A percentile compares a stretch with the other conserved stretches of the same genome.
Evolutionary conservation across 92 coral and sea anemone genomes (phyloP).

Genomic region (Porites evermanni): DNA sequence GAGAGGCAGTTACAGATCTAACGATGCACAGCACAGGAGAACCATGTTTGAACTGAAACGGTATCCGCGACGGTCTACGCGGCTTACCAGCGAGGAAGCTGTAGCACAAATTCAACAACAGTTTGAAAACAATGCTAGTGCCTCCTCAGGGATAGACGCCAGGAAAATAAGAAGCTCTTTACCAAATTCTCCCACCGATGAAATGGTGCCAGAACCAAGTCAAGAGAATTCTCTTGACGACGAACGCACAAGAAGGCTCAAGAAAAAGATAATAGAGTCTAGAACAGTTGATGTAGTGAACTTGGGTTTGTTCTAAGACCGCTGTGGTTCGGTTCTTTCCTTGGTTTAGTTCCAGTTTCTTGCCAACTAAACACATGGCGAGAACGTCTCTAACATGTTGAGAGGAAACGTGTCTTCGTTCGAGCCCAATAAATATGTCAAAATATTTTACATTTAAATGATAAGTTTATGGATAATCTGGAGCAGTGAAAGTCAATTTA

Average conservation of each 20-base stretch:
- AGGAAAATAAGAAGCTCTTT: constrained; percentile 58
- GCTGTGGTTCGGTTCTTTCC: too few relatives aligned
- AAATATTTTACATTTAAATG: too few relatives aligned
- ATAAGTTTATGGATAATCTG: too few relatives aligned
- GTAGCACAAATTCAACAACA: constrained; percentile 42
- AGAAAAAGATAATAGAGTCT: constrained; percentile 72
- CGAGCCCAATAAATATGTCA: too few relatives aligned
- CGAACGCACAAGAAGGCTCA: constrained; percentile 66
- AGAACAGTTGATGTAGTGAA: constrained; percentile 81
- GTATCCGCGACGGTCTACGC: constrained; percentile 17
- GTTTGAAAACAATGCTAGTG: constrained; percentile 14
- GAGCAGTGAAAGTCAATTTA: too few relatives aligned
- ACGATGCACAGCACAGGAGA: constrained; percentile 20
- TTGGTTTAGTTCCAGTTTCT: too few relatives aligned
- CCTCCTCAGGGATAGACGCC: constrained; percentile 27
- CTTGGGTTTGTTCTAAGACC: constrained; percentile 71
- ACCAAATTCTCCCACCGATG: constrained; percentile 50
- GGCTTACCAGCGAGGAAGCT: constrained; percentile 24
- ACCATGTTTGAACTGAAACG: constrained; percentile 18
- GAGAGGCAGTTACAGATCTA: constrained; percentile 12
- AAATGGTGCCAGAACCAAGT: background rate
- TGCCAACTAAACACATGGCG: too few relatives aligned
- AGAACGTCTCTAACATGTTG: too few relatives aligned
- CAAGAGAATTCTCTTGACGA: constrained; percentile 47
- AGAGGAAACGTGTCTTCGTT: too few relatives aligned